A percentile compares a stretch with the other conserved stretches of the same genome.
phyloP scores from a whole-genome alignment of 2,797 vertebrate genomes.

The Naso thynnoides region DNA sequence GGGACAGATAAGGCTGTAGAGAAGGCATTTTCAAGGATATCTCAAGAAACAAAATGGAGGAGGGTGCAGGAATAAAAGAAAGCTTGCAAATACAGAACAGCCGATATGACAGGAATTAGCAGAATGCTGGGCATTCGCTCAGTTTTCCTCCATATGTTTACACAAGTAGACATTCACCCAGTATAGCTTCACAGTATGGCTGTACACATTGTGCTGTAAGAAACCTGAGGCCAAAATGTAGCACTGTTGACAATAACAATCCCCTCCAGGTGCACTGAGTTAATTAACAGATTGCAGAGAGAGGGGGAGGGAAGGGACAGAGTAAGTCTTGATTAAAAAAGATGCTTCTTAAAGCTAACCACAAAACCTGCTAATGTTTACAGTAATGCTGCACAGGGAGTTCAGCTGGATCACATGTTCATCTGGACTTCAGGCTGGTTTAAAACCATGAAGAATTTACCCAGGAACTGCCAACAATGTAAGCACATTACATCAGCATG shows the following conservation, averaged over 20 bases:
- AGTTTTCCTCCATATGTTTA: background rate
- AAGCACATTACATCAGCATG: too few species aligned
- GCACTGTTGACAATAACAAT: background rate
- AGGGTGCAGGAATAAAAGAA: background rate
- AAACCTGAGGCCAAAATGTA: constrained; percentile 1
- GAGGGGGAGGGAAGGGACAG: background rate
- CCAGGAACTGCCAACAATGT: background rate
- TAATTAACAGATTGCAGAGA: constrained; percentile 25
- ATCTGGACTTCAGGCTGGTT: background rate
- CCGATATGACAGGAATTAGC: constrained; percentile 5
- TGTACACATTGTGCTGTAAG: background rate
- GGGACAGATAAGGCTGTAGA: constrained; percentile 45
- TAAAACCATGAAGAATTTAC: background rate
- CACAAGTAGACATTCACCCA: background rate
- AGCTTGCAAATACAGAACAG: background rate
- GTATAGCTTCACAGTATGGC: background rate
- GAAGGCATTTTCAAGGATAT: constrained; percentile 47
- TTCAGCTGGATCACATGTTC: background rate
- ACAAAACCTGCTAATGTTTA: too few species aligned
- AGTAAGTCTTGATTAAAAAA: background rate
- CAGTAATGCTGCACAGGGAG: background rate
- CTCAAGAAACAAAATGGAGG: constrained; percentile 53
- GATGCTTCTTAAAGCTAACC: too few species aligned
- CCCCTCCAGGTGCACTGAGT: constrained; percentile 10
- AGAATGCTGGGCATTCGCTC: background rate